phyloP scores from a whole-genome alignment of 2,113 vertebrate genomes.

The Sinocyclocheilus anshuiensis region DNA sequence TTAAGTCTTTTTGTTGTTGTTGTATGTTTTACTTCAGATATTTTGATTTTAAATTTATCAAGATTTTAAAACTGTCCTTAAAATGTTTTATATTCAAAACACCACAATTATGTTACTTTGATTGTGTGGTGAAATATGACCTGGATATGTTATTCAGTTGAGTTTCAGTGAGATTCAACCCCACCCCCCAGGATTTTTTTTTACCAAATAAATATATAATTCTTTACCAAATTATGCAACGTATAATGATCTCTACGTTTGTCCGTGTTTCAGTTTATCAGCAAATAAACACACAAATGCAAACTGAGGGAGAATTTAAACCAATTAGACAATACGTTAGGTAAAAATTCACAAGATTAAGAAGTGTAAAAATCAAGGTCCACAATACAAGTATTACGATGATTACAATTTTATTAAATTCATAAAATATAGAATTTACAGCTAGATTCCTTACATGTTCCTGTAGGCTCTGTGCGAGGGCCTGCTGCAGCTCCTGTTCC shows the following conservation, averaged over 20 bases:
- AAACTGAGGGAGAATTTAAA: no score
- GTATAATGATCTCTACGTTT: no score
- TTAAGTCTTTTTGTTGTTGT: not conserved
- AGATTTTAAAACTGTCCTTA: not conserved
- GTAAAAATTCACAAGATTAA: no score
- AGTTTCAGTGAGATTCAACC: no score
- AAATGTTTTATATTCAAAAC: not conserved
- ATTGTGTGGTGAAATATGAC: not conserved
- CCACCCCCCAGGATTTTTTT: no score
- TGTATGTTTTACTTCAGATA: not conserved
- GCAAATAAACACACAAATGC: no score
- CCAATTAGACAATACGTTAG: no score
- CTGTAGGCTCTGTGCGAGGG: slow-evolving; percentile 94
- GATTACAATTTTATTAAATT: not conserved
- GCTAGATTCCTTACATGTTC: slow-evolving; percentile 84
- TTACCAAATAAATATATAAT: no score
- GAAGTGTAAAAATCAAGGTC: no score
- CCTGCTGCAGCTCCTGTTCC: slow-evolving; percentile 97
- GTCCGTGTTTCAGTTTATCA: no score
- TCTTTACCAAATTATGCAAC: no score
- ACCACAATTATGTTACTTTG: not conserved
- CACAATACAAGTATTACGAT: no score
- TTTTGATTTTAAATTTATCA: not conserved
- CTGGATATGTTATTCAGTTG: not conserved
- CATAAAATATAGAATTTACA: not conserved